Conservation (phyloP, 2,888 invertebrate genomes). For the Chrysodeixis includens region DNA sequence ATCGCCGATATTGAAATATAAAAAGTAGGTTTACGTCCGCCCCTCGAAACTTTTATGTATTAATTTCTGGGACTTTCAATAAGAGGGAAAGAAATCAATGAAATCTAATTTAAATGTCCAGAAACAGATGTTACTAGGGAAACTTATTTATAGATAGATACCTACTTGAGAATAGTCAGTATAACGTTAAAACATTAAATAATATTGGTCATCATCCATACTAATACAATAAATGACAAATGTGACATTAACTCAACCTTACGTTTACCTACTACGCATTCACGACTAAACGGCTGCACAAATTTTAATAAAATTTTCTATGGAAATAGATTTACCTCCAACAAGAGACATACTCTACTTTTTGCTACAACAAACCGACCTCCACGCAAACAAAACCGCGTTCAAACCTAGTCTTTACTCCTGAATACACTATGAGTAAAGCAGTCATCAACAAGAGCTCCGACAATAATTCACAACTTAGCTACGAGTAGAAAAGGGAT, state of each 20-base stretch:
- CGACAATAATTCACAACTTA: conserved; percentile 67
- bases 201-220: too few species aligned
- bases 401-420: too few species aligned
- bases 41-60: conserved; percentile 41
- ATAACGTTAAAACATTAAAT: too few species aligned
- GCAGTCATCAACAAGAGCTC: conserved; percentile 48
- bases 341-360: too few species aligned
- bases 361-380: too few species aligned
- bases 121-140: conserved; percentile 24
- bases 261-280: too few species aligned
- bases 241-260: too few species aligned
- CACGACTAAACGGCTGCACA: too few species aligned
- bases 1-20: conserved; percentile 67
- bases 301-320: too few species aligned
- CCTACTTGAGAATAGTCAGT: not conserved
- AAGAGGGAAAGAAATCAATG: conserved; percentile 22
- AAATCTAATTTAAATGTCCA: conserved; percentile 29
- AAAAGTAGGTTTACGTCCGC: conserved; percentile 28
- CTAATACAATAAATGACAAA: too few species aligned
- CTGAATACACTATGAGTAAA: not conserved
- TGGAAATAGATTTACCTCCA: too few species aligned
- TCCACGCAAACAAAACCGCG: not conserved
- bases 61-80: conserved; percentile 45
- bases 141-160: not conserved
- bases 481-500: conserved; percentile 62